Percentiles rank a stretch among this genome's conserved stretches.
Conservation (phyloP, 2,113 vertebrate genomes). For the Centropristis striata region DNA sequence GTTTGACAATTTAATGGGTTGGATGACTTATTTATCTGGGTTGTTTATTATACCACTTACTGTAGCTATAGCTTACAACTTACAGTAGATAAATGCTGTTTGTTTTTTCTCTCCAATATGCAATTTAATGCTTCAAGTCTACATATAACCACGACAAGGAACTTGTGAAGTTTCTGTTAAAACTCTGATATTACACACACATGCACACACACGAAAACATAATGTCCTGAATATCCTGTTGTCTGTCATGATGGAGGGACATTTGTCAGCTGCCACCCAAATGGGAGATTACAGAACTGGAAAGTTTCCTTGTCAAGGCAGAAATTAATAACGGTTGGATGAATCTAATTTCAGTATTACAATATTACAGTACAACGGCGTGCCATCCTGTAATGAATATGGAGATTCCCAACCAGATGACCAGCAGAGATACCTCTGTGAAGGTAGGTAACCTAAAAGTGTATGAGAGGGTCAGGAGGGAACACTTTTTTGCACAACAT, state of each 20-base stretch:
- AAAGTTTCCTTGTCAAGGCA: background rate
- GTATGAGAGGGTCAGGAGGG: background rate
- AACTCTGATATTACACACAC: constrained; percentile 14
- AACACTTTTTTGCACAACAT: background rate
- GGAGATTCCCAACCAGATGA: background rate
- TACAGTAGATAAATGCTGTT: no score
- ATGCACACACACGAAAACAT: constrained; percentile 32
- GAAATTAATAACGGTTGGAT: background rate
- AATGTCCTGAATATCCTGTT: constrained; percentile 37
- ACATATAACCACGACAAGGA: background rate
- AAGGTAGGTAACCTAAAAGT: background rate
- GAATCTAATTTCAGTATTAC: background rate
- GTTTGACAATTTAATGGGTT: no score
- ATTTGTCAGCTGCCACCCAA: constrained; percentile 66
- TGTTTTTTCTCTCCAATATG: background rate
- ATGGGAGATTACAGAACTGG: constrained; percentile 29
- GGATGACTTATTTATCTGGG: no score
- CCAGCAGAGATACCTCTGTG: background rate
- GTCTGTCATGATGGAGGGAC: constrained; percentile 40
- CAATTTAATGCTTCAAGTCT: background rate
- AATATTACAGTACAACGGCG: background rate
- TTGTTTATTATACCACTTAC: no score
- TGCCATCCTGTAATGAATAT: background rate
- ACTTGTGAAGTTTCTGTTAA: background rate
- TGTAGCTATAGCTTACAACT: no score